Base-by-base conservation (phyloP, 2,888 invertebrate genomes). In the Microchrysa polita region DNA sequence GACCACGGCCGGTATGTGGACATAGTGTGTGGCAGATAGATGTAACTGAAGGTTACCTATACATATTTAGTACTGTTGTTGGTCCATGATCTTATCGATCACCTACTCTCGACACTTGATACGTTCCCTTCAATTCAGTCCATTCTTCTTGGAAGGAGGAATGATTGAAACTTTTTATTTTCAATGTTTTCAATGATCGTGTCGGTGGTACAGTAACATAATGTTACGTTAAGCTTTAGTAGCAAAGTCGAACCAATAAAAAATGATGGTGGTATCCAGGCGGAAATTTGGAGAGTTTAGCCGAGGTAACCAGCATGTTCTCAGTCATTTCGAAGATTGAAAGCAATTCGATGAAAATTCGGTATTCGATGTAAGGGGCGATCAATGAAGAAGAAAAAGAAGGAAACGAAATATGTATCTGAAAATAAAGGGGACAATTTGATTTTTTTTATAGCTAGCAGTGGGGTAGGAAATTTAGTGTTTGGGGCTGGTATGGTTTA, bases 121-220 rank as follows among this genome's bases (percentile, higher is more conserved):
- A 2, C 16, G 65, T 44, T 22, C 65, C n/a, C 65, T 42, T 48
- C 65, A 34, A 34, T 42, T 48, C 65, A 34, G 7, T 65, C 61
- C 44, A 22, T 14, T 20, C 42, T 20, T 55, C 44, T 34, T 10
- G 5, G 18, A 23, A 48, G 22, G 27, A 34, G n/a, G n/a, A n/a
- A n/a, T n/a, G n/a, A 40, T 42, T 20, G 42, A 27, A 23, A 63
- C 12, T 1, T 63, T 63, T n/a, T n/a, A n/a, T n/a, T n/a, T n/a
- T n/a, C n/a, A n/a, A n/a, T n/a, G n/a, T n/a, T n/a, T 63, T 18
- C 18, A 63, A 42, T 18, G 63, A 42, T 44, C 65, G 44, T 48
- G 65, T 44, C 48, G 65, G 65, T n/a, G n/a, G n/a, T n/a, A n/a
- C n/a, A n/a, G n/a, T 65, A 65, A 48, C 44, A 48, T 65, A 65